These are phyloP conservation scores for Ephestia elutella DNA, from an alignment of 1,140 invertebrate genomes.

Conservation along the genomic window DNA sequence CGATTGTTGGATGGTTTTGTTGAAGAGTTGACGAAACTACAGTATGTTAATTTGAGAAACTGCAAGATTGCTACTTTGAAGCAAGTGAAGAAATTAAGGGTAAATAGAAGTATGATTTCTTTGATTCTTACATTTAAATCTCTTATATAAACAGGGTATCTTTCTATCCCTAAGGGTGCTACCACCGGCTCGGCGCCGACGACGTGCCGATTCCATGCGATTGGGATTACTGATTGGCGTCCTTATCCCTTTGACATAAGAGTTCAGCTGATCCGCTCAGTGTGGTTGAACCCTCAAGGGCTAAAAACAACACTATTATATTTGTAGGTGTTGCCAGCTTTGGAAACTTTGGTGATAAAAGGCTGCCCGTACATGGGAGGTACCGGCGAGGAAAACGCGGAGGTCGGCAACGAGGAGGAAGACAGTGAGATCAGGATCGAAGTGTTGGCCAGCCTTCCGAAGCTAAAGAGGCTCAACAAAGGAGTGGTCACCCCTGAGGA, in stretches of 20 bases:
- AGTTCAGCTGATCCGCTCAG: too few species aligned
- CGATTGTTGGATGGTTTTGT: conserved; percentile 68
- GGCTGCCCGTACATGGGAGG: conserved; percentile 68
- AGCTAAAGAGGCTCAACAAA: conserved; percentile 73
- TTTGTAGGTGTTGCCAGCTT: conserved; percentile 52
- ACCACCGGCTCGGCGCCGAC: too few species aligned
- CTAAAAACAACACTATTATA: too few species aligned
- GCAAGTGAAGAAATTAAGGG: conserved; percentile 72
- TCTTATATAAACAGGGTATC: too few species aligned
- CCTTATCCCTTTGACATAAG: too few species aligned
- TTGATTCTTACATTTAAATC: too few species aligned
- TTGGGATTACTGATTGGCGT: too few species aligned
- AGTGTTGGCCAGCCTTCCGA: conserved; percentile 64
- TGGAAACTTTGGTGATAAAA: conserved; percentile 67
- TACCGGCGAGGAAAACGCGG: conserved; percentile 46
- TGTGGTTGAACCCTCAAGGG: too few species aligned
- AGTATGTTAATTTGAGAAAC: conserved; percentile 73
- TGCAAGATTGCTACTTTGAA: conserved; percentile 68
- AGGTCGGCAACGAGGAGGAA: conserved; percentile 46
- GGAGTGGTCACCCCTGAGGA: conserved; percentile 64
- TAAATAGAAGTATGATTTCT: conserved; percentile 18
- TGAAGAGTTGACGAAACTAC: conserved; percentile 49
- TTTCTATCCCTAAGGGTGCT: too few species aligned
- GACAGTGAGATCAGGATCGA: conserved; percentile 58
- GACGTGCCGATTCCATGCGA: too few species aligned